Base-by-base conservation (phyloP, 1,140 invertebrate genomes). In the Batillaria attramentaria region DNA sequence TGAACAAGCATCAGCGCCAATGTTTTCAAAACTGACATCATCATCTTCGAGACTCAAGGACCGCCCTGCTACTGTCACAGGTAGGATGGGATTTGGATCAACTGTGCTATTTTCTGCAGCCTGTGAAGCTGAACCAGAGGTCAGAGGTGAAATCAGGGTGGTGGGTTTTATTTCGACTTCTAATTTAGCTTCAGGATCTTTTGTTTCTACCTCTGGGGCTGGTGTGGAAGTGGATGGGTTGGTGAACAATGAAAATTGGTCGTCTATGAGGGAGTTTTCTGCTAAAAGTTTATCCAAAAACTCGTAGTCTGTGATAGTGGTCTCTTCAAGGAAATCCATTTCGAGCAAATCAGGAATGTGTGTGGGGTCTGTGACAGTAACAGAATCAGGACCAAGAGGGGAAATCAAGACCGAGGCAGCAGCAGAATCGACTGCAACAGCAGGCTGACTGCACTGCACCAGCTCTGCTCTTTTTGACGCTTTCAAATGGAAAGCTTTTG, bases 201-300 rank as follows among this genome's bases (percentile, higher is more conserved):
- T 60, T 20, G 57, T 60, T 60, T 60, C 8, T n/a, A 60, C 57
- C 4, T 20, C 20, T 5, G 31, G 20, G 24, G 20, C 5, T 28
- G 24, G 57, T 60, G 24, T 60, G 8, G 20, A 60, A 60, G 20
- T 60, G 57, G 57, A 60, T 6, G 4, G 57, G 57, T 35, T 35
- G 28, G 6, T 65, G 62, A 31, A 65, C 33, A 13, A 6, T 31
- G 28, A 16, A 18, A 35, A 65, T 35, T 33, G 62, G 37, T 35
- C 6, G 62, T 1, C 62, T 8, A 20, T 10, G 3, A 42, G 68
- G 42, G 68, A 46, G 6, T n/a, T 70, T 70, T 70, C 68, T 39
- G 10, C 6, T 13, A 70, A 42, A 43, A 70, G 68, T 8, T 46
- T 43, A 42, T 70, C 68, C 24, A 70, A 46, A 46, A 70, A 70